phyloP scores from a whole-genome alignment of 2,797 vertebrate genomes.

The Lacerta bilineata region DNA sequence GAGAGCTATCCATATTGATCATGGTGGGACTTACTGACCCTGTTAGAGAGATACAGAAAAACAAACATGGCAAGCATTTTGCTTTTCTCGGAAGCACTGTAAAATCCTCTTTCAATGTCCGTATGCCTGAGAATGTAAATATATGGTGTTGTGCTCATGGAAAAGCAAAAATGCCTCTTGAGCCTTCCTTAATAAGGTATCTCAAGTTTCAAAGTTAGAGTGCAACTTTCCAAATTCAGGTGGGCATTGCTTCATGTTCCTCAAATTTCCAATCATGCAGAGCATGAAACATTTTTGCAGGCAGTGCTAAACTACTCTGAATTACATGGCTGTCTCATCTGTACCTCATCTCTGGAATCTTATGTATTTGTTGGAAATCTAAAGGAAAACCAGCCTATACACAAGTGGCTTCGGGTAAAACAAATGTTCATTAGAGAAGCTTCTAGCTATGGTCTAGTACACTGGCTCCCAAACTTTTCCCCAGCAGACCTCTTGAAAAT shows the following conservation, averaged over 20 bases:
- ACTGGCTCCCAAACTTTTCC: neutral
- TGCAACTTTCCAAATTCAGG: conserved; percentile 68
- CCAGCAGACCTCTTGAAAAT: too few species aligned
- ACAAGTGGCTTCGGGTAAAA: conserved; percentile 42
- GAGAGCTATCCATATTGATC: neutral
- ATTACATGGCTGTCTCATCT: conserved; percentile 55
- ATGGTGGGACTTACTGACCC: neutral
- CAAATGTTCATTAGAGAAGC: neutral
- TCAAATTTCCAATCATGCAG: conserved; percentile 69
- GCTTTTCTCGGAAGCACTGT: neutral
- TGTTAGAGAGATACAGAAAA: neutral
- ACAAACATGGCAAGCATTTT: neutral
- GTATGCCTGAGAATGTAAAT: conserved; percentile 14
- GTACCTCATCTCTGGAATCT: conserved; percentile 1
- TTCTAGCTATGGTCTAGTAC: neutral
- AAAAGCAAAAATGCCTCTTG: conserved; percentile 50
- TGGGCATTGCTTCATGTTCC: conserved; percentile 68
- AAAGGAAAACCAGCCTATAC: neutral
- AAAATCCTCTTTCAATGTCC: conserved; percentile 29
- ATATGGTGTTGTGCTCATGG: neutral
- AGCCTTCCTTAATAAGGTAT: conserved; percentile 65
- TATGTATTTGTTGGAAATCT: neutral
- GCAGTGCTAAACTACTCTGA: conserved; percentile 49
- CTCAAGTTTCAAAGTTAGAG: conserved; percentile 67
- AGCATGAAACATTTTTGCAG: conserved; percentile 47